These are phyloP conservation scores for Leuciscus idus DNA, from an alignment of 2,113 vertebrate genomes.

Conservation along the genomic window DNA sequence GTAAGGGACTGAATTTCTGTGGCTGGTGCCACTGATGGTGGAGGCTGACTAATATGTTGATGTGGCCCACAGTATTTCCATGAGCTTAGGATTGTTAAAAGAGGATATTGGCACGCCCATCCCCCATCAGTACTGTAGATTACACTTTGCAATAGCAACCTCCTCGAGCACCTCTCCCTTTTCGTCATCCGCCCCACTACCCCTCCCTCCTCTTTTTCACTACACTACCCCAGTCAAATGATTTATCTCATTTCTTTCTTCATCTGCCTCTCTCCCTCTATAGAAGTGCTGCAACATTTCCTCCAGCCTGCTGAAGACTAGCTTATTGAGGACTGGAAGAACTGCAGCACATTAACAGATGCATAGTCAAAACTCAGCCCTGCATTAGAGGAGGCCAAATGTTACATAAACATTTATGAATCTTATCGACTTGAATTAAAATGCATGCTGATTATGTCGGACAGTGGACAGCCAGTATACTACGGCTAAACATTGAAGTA, in stretches of 20 bases:
- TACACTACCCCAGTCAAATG: conserved; percentile 60
- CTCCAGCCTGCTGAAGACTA: conserved; percentile 35
- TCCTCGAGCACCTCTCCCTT: conserved; percentile 66
- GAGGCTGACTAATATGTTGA: conserved; percentile 22
- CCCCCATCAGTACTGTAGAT: conserved; percentile 60
- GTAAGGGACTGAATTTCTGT: conserved; percentile 9
- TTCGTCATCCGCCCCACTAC: conserved; percentile 36
- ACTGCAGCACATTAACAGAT: conserved; percentile 14
- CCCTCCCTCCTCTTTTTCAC: conserved; percentile 54
- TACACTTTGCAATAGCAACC: conserved; percentile 78
- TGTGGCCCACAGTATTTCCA: conserved; percentile 46
- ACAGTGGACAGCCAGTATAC: background rate
- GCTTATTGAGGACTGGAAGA: conserved; percentile 21
- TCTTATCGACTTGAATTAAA: background rate
- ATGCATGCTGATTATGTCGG: background rate
- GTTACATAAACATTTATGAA: background rate
- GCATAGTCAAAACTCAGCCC: background rate
- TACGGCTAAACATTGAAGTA: background rate
- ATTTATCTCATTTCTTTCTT: conserved; percentile 57
- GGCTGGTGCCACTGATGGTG: background rate
- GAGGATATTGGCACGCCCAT: conserved; percentile 55
- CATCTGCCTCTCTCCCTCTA: conserved; percentile 53
- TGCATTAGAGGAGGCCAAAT: background rate
- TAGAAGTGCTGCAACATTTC: conserved; percentile 53
- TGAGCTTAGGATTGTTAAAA: conserved; percentile 52